These are phyloP conservation scores for Muschampia plurimacula DNA, from an alignment of 2,888 invertebrate genomes.

Conservation along the genomic window DNA sequence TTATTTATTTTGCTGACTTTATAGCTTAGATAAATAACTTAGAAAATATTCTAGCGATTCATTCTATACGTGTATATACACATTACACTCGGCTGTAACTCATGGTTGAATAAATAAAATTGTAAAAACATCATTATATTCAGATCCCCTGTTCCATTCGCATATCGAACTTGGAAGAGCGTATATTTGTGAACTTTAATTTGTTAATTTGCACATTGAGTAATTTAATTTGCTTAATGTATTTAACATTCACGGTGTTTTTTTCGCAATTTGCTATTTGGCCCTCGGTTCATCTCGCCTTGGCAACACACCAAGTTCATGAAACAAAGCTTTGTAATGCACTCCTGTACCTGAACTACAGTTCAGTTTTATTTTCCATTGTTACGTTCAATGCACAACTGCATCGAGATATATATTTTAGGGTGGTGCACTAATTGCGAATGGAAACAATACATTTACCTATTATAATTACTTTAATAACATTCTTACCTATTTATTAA, in stretches of 20 bases:
- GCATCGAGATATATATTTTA: too few species aligned
- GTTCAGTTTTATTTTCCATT: background rate
- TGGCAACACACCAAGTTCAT: background rate
- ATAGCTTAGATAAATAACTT: too few species aligned
- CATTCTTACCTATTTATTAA: too few species aligned
- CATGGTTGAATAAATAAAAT: background rate
- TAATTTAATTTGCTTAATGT: slow-evolving; percentile 6
- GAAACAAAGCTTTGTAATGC: background rate
- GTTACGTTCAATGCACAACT: too few species aligned
- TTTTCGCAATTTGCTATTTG: slow-evolving; percentile 8
- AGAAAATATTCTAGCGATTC: too few species aligned
- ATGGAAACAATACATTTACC: too few species aligned
- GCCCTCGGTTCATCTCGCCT: background rate
- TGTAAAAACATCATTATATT: slow-evolving; percentile 4
- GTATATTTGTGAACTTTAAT: slow-evolving; percentile 1
- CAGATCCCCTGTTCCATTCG: background rate
- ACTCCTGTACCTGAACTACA: too few species aligned
- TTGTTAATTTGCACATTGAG: slow-evolving; percentile 1
- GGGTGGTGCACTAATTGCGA: too few species aligned
- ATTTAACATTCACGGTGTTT: background rate
- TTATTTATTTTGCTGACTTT: too few species aligned
- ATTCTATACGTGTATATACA: background rate
- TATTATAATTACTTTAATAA: too few species aligned
- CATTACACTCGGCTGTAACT: background rate
- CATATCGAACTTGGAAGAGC: background rate